Evolutionary conservation across 2,797 vertebrate genomes (phyloP).

Genomic region (Lacerta viridis): DNA sequence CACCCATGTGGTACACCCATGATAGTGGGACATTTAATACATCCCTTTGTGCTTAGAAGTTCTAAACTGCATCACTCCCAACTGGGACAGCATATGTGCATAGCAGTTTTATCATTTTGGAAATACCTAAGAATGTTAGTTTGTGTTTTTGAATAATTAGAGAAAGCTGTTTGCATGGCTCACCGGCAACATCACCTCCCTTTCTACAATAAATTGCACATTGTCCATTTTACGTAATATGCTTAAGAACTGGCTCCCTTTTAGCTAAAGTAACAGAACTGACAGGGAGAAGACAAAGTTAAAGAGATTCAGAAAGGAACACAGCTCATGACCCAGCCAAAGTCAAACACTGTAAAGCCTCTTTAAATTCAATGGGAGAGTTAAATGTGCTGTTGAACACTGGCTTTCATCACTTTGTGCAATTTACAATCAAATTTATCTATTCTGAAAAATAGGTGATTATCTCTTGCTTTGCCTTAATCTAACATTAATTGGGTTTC

Average conservation of each 20-base stretch:
- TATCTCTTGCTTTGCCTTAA: slow-evolving; percentile 23
- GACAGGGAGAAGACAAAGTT: neutral
- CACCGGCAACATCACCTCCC: neutral
- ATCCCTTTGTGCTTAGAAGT: slow-evolving; percentile 26
- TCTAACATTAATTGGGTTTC: slow-evolving; percentile 8
- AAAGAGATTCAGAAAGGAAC: slow-evolving; percentile 8
- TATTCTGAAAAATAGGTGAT: slow-evolving; percentile 3
- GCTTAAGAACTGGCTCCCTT: slow-evolving; percentile 28
- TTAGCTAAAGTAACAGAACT: slow-evolving; percentile 32
- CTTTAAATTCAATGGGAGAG: neutral
- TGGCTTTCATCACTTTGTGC: neutral
- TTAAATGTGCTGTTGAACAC: neutral
- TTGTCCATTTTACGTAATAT: neutral
- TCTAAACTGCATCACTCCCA: slow-evolving; percentile 2
- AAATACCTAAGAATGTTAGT: neutral
- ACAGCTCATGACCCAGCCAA: neutral
- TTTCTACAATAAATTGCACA: neutral
- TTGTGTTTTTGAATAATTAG: slow-evolving; percentile 25
- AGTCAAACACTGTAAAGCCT: neutral
- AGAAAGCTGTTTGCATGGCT: neutral
- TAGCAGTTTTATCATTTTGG: slow-evolving; percentile 26
- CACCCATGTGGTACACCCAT: slow-evolving; percentile 22
- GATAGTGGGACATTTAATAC: slow-evolving; percentile 51
- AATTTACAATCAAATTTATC: slow-evolving; percentile 17
- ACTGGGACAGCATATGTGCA: slow-evolving; percentile 18